Conservation (phyloP, 2,888 invertebrate species). For the Sicus ferrugineus region DNA sequence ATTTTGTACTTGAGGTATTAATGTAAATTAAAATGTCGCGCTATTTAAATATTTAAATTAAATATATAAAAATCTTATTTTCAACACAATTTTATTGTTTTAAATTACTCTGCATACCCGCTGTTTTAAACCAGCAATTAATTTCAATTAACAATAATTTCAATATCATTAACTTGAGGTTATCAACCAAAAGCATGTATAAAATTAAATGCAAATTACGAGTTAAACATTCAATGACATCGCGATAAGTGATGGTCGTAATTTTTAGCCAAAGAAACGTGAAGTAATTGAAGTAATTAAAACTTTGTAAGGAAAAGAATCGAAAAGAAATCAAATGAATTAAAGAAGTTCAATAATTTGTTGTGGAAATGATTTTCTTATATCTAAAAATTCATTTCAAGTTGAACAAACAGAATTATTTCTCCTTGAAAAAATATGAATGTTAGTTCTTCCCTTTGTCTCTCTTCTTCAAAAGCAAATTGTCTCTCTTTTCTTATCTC, state of each 20-base stretch:
- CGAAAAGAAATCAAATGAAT: neutral
- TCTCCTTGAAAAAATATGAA: neutral
- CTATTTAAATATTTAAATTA: too few relatives aligned
- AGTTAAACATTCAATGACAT: slow-evolving; percentile 39
- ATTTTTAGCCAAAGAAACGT: too few relatives aligned
- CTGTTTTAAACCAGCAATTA: neutral
- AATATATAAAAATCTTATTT: too few relatives aligned
- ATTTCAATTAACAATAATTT: neutral
- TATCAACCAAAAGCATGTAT: slow-evolving; percentile 9
- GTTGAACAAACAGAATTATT: neutral
- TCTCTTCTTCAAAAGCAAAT: too few relatives aligned
- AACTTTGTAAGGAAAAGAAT: neutral
- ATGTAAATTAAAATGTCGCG: too few relatives aligned
- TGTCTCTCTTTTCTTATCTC: neutral
- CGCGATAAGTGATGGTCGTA: slow-evolving; percentile 16
- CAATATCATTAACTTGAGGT: slow-evolving; percentile 39
- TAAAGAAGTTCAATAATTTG: too few relatives aligned
- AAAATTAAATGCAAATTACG: neutral
- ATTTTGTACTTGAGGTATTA: too few relatives aligned
- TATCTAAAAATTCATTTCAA: neutral
- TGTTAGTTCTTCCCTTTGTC: neutral
- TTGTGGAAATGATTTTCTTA: neutral
- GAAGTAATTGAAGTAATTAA: too few relatives aligned
- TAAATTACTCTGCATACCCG: too few relatives aligned
- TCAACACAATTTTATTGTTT: too few relatives aligned